Base-by-base conservation (phyloP, 2,888 invertebrate genomes). In the Teleogryllus oceanicus region DNA sequence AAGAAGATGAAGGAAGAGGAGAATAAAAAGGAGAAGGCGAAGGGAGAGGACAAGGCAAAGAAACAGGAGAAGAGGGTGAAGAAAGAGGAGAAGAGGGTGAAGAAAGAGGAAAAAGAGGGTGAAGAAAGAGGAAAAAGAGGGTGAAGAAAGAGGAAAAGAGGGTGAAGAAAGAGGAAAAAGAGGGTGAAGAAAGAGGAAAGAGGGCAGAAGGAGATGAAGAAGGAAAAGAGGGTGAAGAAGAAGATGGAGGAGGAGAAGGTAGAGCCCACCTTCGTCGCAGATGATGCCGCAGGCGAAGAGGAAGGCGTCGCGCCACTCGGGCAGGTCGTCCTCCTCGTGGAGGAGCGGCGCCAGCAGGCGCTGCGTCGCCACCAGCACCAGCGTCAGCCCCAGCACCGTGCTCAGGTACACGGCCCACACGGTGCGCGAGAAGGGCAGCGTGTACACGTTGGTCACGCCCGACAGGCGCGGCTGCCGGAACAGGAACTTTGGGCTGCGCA, bases 371-470 rank as follows among this genome's bases (percentile, higher is more conserved):
- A 50, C 49, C 50, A 37, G 49, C 51, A 37, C 75, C 76, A 24
- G 11, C 20, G 76, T 49, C 76, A 79, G 74, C 50, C 50, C 10
- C 24, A 49, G n/a, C 76, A 76, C 76, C 18, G 76, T 20, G 76
- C 20, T 51, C 20, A 20, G 16, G 37, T 76, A 76, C 20, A 50
- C 51, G 18, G 21, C 50, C 79, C 79, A 79, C 79, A 79, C 76
- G 51, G 79, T 24, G 18, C 21, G 20, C 21, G 76, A 51, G 79
- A 79, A 79, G 21, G 79, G 79, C 76, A 62, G 76, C 76, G 76
- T 24, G 79, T 76, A 79, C 76, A 79, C 76, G 79, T 79, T 79
- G 76, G n/a, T 21, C 76, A 76, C 79, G 76, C 50, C 49, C 16
- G 79, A 62, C 16, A 79, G 76, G 18, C 75, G 37, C 20, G 79